Conservation (phyloP, 2,888 invertebrate genomes). For the Tipula unca region DNA sequence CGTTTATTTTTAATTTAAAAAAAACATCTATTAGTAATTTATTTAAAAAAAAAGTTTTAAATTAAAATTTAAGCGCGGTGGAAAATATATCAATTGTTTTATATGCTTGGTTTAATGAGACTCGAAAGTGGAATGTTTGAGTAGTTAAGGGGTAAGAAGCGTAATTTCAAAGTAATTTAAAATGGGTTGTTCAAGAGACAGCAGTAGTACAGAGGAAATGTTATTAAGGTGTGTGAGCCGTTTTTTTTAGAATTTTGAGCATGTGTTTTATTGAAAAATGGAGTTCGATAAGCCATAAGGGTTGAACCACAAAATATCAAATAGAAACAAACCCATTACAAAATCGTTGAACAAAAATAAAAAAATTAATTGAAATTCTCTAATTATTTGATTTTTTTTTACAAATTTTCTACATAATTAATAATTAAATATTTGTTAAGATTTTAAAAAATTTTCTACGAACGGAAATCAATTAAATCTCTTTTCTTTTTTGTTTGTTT, state of each 20-base stretch:
- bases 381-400: neutral
- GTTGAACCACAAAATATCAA: too few species aligned
- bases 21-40: too few species aligned
- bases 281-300: too few species aligned
- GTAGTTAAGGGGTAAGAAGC: neutral
- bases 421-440: neutral
- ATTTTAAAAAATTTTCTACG: constrained; percentile 1
- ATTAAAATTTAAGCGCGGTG: neutral
- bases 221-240: too few species aligned
- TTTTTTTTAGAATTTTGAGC: neutral
- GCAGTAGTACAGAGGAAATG: too few species aligned
- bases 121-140: neutral
- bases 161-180: neutral
- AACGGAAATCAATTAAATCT: neutral
- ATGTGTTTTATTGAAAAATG: too few species aligned
- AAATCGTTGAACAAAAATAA: neutral
- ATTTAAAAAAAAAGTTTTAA: neutral
- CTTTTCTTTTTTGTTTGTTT: neutral
- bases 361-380: neutral
- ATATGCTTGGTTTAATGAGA: neutral
- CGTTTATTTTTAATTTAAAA: neutral
- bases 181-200: neutral
- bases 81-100: neutral
- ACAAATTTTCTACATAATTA: neutral
- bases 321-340: neutral